These are phyloP conservation scores for Dastarcus helophoroides DNA, from an alignment of 2,888 invertebrate species.

Conservation along the genomic window DNA sequence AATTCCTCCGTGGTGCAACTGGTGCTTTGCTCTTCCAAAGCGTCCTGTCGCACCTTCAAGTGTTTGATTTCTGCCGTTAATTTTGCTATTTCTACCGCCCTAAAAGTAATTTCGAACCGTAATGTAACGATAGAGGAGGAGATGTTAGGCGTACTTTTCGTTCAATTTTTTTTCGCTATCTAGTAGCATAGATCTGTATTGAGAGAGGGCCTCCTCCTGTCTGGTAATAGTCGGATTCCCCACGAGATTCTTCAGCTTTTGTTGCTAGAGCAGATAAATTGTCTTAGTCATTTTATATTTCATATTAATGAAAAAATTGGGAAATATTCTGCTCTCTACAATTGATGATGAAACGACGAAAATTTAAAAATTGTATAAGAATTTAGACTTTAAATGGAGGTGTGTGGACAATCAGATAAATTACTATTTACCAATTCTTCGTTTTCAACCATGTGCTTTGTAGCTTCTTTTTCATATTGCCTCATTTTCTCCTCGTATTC, in stretches of 20 bases:
- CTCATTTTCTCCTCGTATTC: conserved; percentile 27
- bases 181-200: conserved; percentile 19
- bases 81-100: conserved; percentile 23
- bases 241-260: conserved; percentile 3
- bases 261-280: too few species aligned
- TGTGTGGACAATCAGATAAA: not conserved
- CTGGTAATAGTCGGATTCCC: conserved; percentile 7
- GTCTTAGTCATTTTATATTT: too few species aligned
- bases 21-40: conserved; percentile 22
- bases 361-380: not conserved
- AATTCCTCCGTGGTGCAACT: conserved; percentile 25
- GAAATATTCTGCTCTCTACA: too few species aligned
- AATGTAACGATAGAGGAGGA: too few species aligned
- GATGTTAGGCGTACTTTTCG: conserved; percentile 21
- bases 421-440: conserved; percentile 18
- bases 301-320: too few species aligned
- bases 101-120: conserved; percentile 9
- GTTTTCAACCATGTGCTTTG: conserved; percentile 22
- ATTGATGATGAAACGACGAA: too few species aligned
- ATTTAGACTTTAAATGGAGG: not conserved
- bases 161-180: conserved; percentile 22
- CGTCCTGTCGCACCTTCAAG: conserved; percentile 23
- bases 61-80: conserved; percentile 24
- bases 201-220: conserved; percentile 17
- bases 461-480: conserved; percentile 23